Percentiles rank a stretch among this genome's conserved stretches.
These are phyloP conservation scores for Lophura nycthemera DNA, from an alignment of 2,113 vertebrate species.

Conservation along the genomic window DNA sequence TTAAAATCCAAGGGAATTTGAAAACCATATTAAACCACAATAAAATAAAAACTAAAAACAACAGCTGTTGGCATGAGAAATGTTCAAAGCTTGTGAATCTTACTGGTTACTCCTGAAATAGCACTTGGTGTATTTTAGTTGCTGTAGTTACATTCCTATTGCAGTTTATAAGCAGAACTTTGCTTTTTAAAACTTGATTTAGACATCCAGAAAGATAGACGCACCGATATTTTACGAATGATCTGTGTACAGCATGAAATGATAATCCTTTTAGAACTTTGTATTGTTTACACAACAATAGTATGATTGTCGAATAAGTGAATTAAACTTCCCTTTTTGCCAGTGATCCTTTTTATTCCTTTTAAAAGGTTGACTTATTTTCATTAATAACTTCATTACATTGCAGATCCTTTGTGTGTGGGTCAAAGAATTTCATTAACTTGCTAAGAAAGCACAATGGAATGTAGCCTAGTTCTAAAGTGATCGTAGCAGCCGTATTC, in stretches of 20 bases:
- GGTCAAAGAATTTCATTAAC: slow-evolving; percentile 48
- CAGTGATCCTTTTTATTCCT: slow-evolving; percentile 35
- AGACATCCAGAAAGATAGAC: not conserved
- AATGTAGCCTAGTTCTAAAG: slow-evolving; percentile 55
- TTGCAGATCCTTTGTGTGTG: slow-evolving; percentile 13
- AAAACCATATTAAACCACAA: not conserved
- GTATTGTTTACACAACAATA: slow-evolving; percentile 50
- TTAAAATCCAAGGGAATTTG: slow-evolving; percentile 12
- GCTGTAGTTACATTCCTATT: not conserved
- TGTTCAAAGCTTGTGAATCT: slow-evolving; percentile 44
- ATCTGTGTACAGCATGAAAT: slow-evolving; percentile 46
- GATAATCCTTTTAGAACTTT: slow-evolving; percentile 6
- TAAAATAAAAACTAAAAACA: slow-evolving; percentile 11
- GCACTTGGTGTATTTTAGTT: slow-evolving; percentile 16
- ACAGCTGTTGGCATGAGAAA: not conserved
- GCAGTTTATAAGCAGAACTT: slow-evolving; percentile 1
- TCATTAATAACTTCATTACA: slow-evolving; percentile 39
- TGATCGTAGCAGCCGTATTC: slow-evolving; percentile 59
- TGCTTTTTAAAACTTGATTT: slow-evolving; percentile 10
- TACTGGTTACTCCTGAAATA: slow-evolving; percentile 34
- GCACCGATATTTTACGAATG: slow-evolving; percentile 34
- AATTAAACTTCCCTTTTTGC: slow-evolving; percentile 28
- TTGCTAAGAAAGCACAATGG: slow-evolving; percentile 11
- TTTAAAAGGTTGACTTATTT: slow-evolving; percentile 53
- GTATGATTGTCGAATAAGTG: slow-evolving; percentile 32